Base-by-base conservation (phyloP, 2,888 invertebrate genomes). In the Lordiphosa fenestrarum region DNA sequence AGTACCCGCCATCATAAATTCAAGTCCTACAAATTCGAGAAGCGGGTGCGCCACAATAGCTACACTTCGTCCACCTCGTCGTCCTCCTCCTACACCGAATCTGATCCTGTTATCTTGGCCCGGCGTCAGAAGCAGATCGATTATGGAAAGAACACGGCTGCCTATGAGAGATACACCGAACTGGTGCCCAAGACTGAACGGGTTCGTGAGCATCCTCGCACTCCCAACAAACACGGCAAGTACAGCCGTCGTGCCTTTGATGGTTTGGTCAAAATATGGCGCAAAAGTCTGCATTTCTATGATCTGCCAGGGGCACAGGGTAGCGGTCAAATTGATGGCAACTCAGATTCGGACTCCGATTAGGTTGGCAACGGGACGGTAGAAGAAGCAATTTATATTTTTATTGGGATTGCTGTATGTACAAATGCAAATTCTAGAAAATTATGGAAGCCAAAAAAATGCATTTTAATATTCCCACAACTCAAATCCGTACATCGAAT, bases 231-330 rank as follows among this genome's bases (percentile, higher is more conserved):
- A 89, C 92, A 92, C 85, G 87, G 92, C 23, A 96, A 97, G 89
- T 97, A 95, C 89, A 97, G 97, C 75, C 92, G 98, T 39, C 92
- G 98, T 70, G 97, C 95, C 9, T 99, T 97, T 95, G 98, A 99
- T 88, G 94, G 94, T 25, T 92, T 97, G 69, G 93, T 98, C 0
- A 94, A 93, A 87, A 92, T 95, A 58, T 98, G 98, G 98, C 92
- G 97, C 49, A 93, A 94, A 80, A 92, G 94, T 72, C 90, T 98
- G 42, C 98, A 98, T 87, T 91, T 92, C 62, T 97, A 93, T 91
- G 96, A 96, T 88, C 92, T 92, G 15, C 89, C 90, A 1, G 76
- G 86, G 23, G 78, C 53, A 9, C 15, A n/a, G 6, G 2, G 23
- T 0, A 12, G 37, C 39, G 38, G 44, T 37, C 54, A 63, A 9